phyloP scores from a whole-genome alignment of 2,888 invertebrate genomes.

The Mayetiola destructor region DNA sequence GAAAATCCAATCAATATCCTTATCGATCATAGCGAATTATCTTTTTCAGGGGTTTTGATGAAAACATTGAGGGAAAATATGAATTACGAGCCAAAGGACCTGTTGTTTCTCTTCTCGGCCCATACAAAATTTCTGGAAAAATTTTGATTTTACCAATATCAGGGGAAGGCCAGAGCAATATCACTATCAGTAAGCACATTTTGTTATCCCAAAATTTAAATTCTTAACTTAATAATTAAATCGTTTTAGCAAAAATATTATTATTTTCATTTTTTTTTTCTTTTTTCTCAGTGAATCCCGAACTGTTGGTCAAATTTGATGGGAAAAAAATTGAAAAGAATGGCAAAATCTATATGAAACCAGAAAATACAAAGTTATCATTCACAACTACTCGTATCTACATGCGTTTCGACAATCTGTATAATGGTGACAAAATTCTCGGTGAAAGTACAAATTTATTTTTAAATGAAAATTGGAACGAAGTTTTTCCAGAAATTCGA shows the following conservation, averaged over 20 bases:
- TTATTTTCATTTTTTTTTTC: not conserved
- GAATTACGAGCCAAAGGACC: slow-evolving; percentile 27
- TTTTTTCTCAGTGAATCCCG: slow-evolving; percentile 6
- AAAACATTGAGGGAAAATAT: slow-evolving; percentile 30
- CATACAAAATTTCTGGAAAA: slow-evolving; percentile 24
- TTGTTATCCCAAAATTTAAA: not conserved
- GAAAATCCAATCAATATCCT: not conserved
- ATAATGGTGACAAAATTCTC: slow-evolving; percentile 15
- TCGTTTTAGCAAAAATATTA: not conserved
- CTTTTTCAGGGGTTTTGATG: slow-evolving; percentile 27
- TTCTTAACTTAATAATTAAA: no score
- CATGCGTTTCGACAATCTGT: slow-evolving; percentile 15
- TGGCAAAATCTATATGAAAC: slow-evolving; percentile 25
- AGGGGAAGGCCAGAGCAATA: slow-evolving; percentile 21
- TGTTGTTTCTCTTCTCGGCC: slow-evolving; percentile 11
- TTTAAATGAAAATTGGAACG: slow-evolving; percentile 35
- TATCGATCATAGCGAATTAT: no score
- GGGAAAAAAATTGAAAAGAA: not conserved
- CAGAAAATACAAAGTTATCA: slow-evolving; percentile 18
- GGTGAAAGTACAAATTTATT: slow-evolving; percentile 19
- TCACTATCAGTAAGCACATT: slow-evolving; percentile 22
- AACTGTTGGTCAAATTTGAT: slow-evolving; percentile 14
- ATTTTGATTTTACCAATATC: slow-evolving; percentile 25
- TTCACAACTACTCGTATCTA: slow-evolving; percentile 15
- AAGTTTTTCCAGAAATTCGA: slow-evolving; percentile 32